Conservation (phyloP, 2,113 vertebrate genomes). For the Macheiramphus alcinus region DNA sequence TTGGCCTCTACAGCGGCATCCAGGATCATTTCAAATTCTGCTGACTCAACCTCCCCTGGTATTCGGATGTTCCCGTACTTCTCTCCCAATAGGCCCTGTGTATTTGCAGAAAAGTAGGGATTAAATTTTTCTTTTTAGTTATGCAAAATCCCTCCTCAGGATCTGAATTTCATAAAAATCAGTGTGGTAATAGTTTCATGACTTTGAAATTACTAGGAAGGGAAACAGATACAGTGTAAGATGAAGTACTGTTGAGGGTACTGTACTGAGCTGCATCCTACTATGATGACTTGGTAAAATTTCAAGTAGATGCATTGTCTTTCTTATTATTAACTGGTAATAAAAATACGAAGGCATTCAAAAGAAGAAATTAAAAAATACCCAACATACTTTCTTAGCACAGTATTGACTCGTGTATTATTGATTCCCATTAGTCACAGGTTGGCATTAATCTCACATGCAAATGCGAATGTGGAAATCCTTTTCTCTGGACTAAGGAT, state of each 20-base stretch:
- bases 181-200: not conserved
- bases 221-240: not conserved
- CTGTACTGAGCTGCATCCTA: not conserved
- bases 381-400: not conserved
- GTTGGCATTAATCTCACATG: not conserved
- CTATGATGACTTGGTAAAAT: not conserved
- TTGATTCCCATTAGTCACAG: not conserved
- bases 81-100: slow-evolving; percentile 93
- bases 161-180: not conserved
- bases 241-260: not conserved
- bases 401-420: not conserved
- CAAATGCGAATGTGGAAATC: not conserved
- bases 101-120: slow-evolving; percentile 34
- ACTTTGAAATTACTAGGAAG: not conserved
- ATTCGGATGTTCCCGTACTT: slow-evolving; percentile 96
- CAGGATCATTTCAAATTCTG: slow-evolving; percentile 98
- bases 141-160: not conserved
- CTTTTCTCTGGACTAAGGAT: not conserved
- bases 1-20: slow-evolving; percentile 92
- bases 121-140: slow-evolving; percentile 49
- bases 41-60: slow-evolving; percentile 93
- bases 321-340: not conserved
- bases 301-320: not conserved
- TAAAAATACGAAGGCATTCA: not conserved
- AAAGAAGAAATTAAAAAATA: not conserved